Evolutionary conservation across 1,140 invertebrate genomes (phyloP).

Genomic region (Metaphire vulgaris): DNA sequence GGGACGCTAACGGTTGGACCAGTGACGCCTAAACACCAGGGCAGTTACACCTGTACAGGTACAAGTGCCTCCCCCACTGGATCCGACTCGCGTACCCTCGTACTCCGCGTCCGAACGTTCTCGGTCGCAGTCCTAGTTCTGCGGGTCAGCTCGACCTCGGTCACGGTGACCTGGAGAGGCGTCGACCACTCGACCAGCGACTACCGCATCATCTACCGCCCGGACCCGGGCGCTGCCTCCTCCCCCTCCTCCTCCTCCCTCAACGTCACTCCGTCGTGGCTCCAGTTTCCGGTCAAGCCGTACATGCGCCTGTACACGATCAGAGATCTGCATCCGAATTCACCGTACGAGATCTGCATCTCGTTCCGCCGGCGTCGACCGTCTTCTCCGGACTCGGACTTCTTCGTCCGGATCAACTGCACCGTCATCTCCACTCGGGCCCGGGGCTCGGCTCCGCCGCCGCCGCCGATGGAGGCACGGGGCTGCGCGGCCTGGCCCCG

Average conservation of each 20-base stretch:
- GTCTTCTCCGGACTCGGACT: not conserved
- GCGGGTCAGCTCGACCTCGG: not conserved
- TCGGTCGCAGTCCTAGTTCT: not conserved
- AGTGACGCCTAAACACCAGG: slow-evolving; percentile 6
- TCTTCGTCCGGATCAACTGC: slow-evolving; percentile 24
- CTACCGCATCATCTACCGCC: slow-evolving; percentile 21
- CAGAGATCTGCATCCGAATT: slow-evolving; percentile 20
- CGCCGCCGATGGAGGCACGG: not conserved
- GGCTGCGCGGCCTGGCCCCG: too few relatives aligned
- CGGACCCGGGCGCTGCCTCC: not conserved
- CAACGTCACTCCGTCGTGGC: too few relatives aligned
- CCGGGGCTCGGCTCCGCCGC: not conserved
- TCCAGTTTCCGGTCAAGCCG: slow-evolving; percentile 7
- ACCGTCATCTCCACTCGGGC: slow-evolving; percentile 13
- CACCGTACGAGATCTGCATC: slow-evolving; percentile 25
- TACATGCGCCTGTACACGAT: slow-evolving; percentile 30
- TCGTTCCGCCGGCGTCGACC: not conserved
- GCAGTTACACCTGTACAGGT: not conserved
- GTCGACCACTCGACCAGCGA: not conserved
- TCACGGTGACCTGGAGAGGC: slow-evolving; percentile 24
- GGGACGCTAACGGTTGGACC: not conserved
- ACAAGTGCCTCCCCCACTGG: not conserved
- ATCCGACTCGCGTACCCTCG: not conserved
- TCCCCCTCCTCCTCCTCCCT: slow-evolving; percentile 1
- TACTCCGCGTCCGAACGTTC: not conserved